Conservation (phyloP, 2,797 vertebrate species). For the Anguilla anguilla region DNA sequence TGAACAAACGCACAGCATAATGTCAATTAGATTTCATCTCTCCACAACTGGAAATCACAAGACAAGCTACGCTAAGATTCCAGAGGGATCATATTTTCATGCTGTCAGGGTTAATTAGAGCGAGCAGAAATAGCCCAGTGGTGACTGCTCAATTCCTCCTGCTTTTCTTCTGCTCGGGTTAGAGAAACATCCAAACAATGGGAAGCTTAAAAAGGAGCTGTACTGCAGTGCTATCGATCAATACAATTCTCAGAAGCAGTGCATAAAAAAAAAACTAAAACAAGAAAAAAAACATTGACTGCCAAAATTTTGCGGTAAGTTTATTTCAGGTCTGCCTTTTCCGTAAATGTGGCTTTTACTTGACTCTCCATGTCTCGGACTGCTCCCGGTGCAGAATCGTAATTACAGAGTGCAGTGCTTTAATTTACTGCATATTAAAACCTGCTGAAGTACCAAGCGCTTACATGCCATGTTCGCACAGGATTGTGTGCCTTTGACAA, state of each 20-base stretch:
- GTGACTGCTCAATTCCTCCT: background rate
- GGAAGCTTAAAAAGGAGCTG: constrained; percentile 13
- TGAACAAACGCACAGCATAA: background rate
- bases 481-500: background rate
- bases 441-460: background rate
- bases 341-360: background rate
- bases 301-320: background rate
- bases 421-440: background rate
- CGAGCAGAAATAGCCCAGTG: background rate
- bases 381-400: background rate
- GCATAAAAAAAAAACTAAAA: background rate
- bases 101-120: constrained; percentile 62
- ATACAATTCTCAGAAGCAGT: background rate
- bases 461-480: background rate
- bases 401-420: background rate
- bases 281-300: background rate
- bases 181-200: constrained; percentile 3
- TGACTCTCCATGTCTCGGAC: background rate
- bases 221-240: background rate
- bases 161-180: constrained; percentile 29
- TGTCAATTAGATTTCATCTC: background rate
- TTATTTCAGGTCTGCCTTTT: background rate
- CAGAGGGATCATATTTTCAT: background rate
- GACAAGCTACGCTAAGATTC: constrained; percentile 9
- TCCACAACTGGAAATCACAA: constrained; percentile 36